Evolutionary conservation across 2,797 vertebrate genomes (phyloP), one percentile per base, ranked within the genome.

Genomic region (Rhodeus uyekii): DNA sequence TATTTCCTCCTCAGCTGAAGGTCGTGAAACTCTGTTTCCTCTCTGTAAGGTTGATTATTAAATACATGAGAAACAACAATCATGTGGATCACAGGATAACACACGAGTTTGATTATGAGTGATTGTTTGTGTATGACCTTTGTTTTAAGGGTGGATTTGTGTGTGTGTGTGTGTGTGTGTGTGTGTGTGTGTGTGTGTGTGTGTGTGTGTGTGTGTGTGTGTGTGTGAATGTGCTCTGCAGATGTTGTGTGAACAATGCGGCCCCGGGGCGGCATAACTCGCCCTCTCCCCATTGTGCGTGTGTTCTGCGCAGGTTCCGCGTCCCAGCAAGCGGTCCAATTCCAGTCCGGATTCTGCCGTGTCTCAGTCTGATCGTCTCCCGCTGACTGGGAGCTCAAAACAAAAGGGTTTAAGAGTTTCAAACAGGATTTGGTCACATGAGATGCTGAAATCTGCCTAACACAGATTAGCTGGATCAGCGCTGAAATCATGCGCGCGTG

Each of bases 181-280:
- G 53, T 75, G 76, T 78, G 48, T 58, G 32, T 16, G 68, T 36
- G 76, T 46, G 80, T 80, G 83, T 84, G 68, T 64, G 53, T 29
- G 48, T 58, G 58, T 76, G 76, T 69, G 55, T 61, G 42, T 10
- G 60, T 42, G 50, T 55, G 48, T 55, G 53, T 75, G 76, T 78
- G 48, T 58, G 32, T 16, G 68, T 36, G 76, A 60, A 84, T 80
- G 83, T 84, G 68, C 38, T 80, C 29, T 24, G 58, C 83, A 84
- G 83, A 84, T 84, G 83, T 73, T 64, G 36, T 7, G 16, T 64
- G 39, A 84, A 84, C 82, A 80, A 84, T 80, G 68, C 16, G 60
- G 27, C 82, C 81, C 53, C 58, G 39, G 55, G 55, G 22, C 36
- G 8, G 63, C 63, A 24, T 34, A 77, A 67, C 44, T 78, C 29